Conservation (phyloP, 2,113 vertebrate species). For the Sorex fumeus region DNA sequence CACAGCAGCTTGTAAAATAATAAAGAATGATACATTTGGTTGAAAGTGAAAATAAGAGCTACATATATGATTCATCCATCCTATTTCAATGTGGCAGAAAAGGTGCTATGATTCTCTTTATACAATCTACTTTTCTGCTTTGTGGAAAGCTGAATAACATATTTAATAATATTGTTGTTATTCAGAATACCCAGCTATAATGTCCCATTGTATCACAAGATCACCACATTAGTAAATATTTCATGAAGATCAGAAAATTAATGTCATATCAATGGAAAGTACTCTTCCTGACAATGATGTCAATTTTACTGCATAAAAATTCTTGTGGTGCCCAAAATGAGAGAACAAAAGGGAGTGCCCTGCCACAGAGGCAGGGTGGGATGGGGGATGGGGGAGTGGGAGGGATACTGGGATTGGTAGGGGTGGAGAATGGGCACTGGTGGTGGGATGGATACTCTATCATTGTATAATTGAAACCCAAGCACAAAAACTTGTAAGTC, state of each 20-base stretch:
- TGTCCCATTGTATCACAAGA: constrained; percentile 2
- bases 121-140: not conserved
- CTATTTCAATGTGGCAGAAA: not conserved
- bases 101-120: constrained; percentile 6
- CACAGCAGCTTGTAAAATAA: constrained; percentile 68
- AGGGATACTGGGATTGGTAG: too few relatives aligned
- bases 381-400: too few relatives aligned
- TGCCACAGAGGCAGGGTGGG: too few relatives aligned
- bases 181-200: constrained; percentile 10
- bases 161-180: constrained; percentile 35
- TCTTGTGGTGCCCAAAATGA: too few relatives aligned
- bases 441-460: too few relatives aligned
- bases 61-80: not conserved
- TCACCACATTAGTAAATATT: constrained; percentile 64
- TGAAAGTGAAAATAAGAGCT: constrained; percentile 55
- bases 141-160: not conserved
- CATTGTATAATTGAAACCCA: too few relatives aligned
- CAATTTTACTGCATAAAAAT: not conserved
- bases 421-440: too few relatives aligned
- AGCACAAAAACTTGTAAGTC: too few relatives aligned
- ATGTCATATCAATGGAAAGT: constrained; percentile 39
- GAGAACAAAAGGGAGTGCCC: too few relatives aligned
- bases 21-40: constrained; percentile 60
- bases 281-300: not conserved
- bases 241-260: constrained; percentile 34